Evolutionary conservation across 1,140 invertebrate genomes (phyloP).

Genomic region (Babylonia areolata): DNA sequence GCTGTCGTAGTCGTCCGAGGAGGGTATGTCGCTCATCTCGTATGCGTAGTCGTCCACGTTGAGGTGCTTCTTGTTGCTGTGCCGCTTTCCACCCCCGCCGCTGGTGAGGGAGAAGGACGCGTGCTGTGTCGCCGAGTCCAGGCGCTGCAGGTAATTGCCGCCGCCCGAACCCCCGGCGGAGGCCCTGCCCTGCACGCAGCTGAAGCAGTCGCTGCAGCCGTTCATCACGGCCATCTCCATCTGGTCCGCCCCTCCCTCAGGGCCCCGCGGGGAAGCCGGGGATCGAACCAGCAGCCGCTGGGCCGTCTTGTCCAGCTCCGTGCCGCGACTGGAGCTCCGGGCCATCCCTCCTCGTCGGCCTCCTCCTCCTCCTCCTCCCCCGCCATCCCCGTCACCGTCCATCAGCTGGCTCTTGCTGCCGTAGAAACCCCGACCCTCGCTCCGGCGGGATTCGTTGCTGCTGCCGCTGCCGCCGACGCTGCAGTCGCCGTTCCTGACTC

Average conservation of each 20-base stretch:
- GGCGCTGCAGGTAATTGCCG: background rate
- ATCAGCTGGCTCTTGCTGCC: slow-evolving; percentile 11
- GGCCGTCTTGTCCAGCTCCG: background rate
- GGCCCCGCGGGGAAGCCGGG: background rate
- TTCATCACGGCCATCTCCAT: background rate
- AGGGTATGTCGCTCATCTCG: slow-evolving; percentile 22
- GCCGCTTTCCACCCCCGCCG: background rate
- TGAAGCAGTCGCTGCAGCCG: slow-evolving; percentile 6
- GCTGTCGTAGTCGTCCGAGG: slow-evolving; percentile 29
- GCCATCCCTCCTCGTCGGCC: background rate
- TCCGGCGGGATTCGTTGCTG: background rate
- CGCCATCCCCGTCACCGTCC: background rate
- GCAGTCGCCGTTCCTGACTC: background rate
- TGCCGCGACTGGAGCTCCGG: background rate
- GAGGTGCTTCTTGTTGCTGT: background rate
- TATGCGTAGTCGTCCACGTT: slow-evolving; percentile 12
- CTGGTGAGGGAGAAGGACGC: background rate
- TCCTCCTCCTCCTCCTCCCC: background rate
- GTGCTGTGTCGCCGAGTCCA: background rate
- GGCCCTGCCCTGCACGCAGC: background rate
- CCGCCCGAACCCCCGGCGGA: background rate
- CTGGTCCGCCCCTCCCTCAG: background rate
- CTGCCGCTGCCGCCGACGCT: background rate
- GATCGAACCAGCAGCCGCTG: background rate
- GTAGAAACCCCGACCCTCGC: background rate